Evolutionary conservation across 2,888 invertebrate genomes (phyloP), one percentile per base, ranked within the genome.

Genomic region (Anticlea derivata): DNA sequence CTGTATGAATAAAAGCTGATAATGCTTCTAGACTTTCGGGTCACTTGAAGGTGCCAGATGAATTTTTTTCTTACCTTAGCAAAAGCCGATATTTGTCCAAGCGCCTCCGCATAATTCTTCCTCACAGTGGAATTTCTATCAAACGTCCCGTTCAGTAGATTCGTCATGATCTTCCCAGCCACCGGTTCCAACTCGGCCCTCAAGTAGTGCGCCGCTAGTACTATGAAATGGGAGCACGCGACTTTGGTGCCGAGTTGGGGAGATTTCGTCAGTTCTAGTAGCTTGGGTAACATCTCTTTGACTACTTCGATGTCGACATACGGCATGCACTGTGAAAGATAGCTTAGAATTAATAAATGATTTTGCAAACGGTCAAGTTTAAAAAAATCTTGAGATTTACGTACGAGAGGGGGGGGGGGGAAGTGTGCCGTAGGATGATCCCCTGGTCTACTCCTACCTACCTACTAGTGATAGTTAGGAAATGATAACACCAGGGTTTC

Each of bases 241-340:
- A 96, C 94, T 80, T 96, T 95, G 0, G 96, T 96, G 17, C 97
- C 97, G 33, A 98, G 92, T 61, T 95, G 96, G 0, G 96, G 93
- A 1, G 95, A 95, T 68, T 94, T 96, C 70, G 96, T 94, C 45
- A 98, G 87, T 57, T 98, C 98, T n/a, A 95, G 79, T 1, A 96
- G 89, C 67, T 94, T 94, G 0, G 97, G 97, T 6, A 97, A 92
- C 81, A 97, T 93, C 65, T 95, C 95, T 61, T 95, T 95, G 72
- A 98, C 88, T 20, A 94, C 94, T 6, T 93, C 91, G 34, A 93
- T 94, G 78, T 96, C 96, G 20, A 97, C 93, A 77, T 94, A 96
- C 63, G 93, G 93, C 78, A 93, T 87, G 64, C 93, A 93, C 93
- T 93, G 82, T 4, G 10, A 11, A 35, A 13, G 10, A 30, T 11